Conservation (phyloP, 2,797 vertebrate genomes). For the Muscicapa striata region DNA sequence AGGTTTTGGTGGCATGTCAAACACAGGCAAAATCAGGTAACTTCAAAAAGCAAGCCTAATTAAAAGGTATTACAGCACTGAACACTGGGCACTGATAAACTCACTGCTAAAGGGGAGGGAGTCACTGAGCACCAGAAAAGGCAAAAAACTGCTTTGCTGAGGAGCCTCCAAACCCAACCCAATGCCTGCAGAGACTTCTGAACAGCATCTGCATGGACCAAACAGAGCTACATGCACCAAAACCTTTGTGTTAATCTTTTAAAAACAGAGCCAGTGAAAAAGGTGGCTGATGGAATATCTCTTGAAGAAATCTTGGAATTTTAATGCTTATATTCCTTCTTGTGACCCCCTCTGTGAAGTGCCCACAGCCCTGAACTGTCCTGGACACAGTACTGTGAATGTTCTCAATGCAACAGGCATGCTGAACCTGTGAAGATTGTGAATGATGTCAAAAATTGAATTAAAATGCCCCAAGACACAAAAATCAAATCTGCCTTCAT, state of each 20-base stretch:
- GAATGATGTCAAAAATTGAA: background rate
- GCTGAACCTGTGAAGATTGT: background rate
- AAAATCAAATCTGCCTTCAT: background rate
- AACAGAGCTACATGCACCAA: background rate
- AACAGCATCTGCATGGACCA: background rate
- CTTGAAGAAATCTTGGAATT: background rate
- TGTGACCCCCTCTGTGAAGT: background rate
- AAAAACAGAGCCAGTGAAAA: background rate
- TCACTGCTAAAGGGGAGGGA: background rate
- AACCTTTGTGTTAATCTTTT: background rate
- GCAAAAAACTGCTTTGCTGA: background rate
- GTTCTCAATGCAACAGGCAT: background rate
- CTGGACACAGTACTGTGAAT: background rate
- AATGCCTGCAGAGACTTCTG: background rate
- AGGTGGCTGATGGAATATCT: background rate
- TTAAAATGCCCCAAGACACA: background rate
- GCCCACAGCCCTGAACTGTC: background rate
- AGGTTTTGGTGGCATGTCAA: background rate
- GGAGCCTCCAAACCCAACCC: background rate
- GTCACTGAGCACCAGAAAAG: background rate
- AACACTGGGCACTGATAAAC: background rate
- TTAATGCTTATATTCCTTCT: background rate
- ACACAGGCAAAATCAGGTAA: background rate
- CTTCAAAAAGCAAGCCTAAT: background rate
- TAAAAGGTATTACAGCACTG: background rate